phyloP scores from a whole-genome alignment of 2,797 vertebrate species.

The Neostethus bicornis region DNA sequence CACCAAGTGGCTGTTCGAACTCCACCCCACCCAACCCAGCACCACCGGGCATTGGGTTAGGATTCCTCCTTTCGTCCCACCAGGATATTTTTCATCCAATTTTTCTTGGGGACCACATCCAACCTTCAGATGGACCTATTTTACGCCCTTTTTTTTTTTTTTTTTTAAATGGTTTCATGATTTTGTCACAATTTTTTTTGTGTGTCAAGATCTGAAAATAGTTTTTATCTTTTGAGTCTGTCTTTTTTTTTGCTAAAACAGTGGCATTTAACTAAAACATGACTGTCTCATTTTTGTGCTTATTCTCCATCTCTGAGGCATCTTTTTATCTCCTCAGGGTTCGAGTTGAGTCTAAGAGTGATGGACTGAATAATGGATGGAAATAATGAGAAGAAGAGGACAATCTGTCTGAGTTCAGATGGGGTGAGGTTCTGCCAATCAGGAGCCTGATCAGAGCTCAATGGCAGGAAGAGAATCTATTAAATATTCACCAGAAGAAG shows the following conservation, averaged over 20 bases:
- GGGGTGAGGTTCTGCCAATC: conserved; percentile 54
- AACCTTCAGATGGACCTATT: no score
- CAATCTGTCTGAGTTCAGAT: conserved; percentile 56
- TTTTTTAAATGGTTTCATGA: no score
- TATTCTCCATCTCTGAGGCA: conserved; percentile 3
- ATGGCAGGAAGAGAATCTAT: conserved; percentile 64
- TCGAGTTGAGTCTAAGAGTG: conserved; percentile 49
- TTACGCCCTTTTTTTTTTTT: no score
- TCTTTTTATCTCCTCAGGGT: conserved; percentile 16
- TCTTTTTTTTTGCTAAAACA: no score
- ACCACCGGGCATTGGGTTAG: no score
- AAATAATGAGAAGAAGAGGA: conserved; percentile 49
- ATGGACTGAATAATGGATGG: conserved; percentile 43
- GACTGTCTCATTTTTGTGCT: conserved; percentile 3
- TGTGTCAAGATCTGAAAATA: neutral
- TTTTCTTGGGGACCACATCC: no score
- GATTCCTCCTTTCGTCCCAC: no score
- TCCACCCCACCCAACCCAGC: no score
- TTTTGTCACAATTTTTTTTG: no score
- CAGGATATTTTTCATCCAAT: no score
- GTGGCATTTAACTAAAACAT: neutral
- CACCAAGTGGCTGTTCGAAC: no score
- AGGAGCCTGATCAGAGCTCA: conserved; percentile 60
- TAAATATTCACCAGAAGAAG: conserved; percentile 61
- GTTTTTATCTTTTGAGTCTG: neutral